A percentile compares a stretch with the other conserved stretches of the same genome.
Conservation (phyloP, 2,113 vertebrate genomes). For the Lagopus leucura region DNA sequence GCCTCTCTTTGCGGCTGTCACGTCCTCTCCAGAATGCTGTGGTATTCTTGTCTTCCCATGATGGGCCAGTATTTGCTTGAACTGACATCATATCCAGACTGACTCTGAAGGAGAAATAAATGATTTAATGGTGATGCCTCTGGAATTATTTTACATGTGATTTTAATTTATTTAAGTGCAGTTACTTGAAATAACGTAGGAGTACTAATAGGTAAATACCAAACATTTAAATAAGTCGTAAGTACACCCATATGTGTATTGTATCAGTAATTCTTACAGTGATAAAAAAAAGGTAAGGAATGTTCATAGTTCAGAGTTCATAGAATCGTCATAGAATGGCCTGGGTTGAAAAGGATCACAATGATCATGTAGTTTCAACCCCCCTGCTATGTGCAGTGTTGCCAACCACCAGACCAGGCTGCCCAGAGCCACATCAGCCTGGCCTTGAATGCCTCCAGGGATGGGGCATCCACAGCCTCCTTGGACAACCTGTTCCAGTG, state of each 20-base stretch:
- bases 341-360: no score
- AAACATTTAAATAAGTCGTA: neutral
- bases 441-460: no score
- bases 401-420: no score
- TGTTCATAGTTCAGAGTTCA: neutral
- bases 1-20: slow-evolving; percentile 93
- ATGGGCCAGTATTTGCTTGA: slow-evolving; percentile 92
- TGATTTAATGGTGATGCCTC: neutral
- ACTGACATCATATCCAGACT: slow-evolving; percentile 99
- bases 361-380: no score
- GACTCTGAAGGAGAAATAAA: slow-evolving; percentile 81
- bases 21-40: slow-evolving; percentile 96
- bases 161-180: neutral
- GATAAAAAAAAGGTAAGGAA: neutral
- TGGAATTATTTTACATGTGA: neutral
- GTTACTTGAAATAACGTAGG: neutral
- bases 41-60: slow-evolving; percentile 88
- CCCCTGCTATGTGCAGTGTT: no score
- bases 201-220: neutral
- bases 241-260: rapidly evolving
- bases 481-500: no score
- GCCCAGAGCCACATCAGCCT: no score
- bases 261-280: neutral
- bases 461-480: no score
- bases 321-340: no score